Conservation (phyloP, 37 sponge, comb jelly and placozoan genomes). For the Cladorhizidae sp. region DNA sequence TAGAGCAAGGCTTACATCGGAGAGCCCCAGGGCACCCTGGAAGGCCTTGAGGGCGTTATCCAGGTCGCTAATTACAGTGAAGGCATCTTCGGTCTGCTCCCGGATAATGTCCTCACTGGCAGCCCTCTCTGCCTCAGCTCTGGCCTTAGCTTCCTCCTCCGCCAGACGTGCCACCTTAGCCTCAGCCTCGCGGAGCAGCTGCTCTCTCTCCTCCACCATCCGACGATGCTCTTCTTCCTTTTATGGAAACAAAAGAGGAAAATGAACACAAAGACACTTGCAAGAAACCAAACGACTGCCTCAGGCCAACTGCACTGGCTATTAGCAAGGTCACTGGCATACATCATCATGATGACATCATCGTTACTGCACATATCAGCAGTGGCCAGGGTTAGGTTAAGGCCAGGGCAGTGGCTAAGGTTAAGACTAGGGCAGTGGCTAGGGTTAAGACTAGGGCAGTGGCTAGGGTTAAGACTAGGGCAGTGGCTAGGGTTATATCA, state of each 20-base stretch:
- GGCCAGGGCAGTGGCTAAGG: no score
- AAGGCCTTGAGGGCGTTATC: slow-evolving; percentile 60
- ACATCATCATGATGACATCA: no score
- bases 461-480: no score
- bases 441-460: no score
- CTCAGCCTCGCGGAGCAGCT: slow-evolving; percentile 23
- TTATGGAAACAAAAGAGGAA: background rate
- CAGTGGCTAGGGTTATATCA: no score
- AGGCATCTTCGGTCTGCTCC: slow-evolving; percentile 46
- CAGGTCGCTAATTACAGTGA: slow-evolving; percentile 53
- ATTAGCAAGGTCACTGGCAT: no score
- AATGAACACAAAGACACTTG: background rate
- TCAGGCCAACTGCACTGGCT: no score
- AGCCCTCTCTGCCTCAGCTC: slow-evolving; percentile 33
- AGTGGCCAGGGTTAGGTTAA: no score
- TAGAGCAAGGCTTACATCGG: slow-evolving; percentile 35
- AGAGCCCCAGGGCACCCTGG: slow-evolving; percentile 15
- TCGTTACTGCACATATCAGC: no score
- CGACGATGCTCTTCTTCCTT: slow-evolving; percentile 47
- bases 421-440: no score
- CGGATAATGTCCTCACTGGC: background rate
- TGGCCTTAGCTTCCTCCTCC: slow-evolving; percentile 60
- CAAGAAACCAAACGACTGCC: no score
- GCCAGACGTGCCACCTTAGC: slow-evolving; percentile 41
- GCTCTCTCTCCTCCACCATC: slow-evolving; percentile 34